Evolutionary conservation across 2,113 vertebrate genomes (phyloP), one percentile per base, ranked within the genome.

Genomic region (Suncus etruscus): DNA sequence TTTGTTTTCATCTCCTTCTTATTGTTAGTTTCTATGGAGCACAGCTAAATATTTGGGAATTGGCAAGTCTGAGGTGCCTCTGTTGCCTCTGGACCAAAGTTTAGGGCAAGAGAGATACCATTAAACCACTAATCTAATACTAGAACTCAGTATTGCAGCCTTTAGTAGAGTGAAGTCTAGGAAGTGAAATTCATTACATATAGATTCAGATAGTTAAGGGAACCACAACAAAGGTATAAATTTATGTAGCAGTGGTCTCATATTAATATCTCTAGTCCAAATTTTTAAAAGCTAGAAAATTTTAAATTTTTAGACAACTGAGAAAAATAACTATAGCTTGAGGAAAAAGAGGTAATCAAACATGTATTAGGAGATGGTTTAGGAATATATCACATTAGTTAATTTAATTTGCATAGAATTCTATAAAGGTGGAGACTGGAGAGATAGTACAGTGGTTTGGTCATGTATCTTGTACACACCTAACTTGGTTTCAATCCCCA

Each of bases 11-110:
- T 83, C 58, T 91, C 70, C 15, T 69, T 65, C 24, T 74, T 92
- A 32, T 63, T 25, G 65, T 66, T 84, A 39, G 83, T 89, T 94
- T 90, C 90, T 89, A 89, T 84, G 81, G 87, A 95, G 16, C 69
- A 81, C 82, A 73, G 68, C 66, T 87, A 94, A 92, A 86, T 89
- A 91, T 95, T 82, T 91, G 66, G 83, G 69, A 16, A 2, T 24
- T 84, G 82, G 63, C 63, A 87, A 91, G 48, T 31, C 31, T 22
- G 20, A 87, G 58, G 29, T n/a, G 54, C 8, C 81, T 86, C 74
- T 72, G 45, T 81, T 89, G 77, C 47, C 66, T 75, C 27, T 88
- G n/a, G 27, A 69, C 74, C 14, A 76, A 15, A 92, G 79, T 85
- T 54, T 18, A 6, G 32, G 29, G 15, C 39, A 76, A 72, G 8